Evolutionary conservation across 2,888 invertebrate species (phyloP), one percentile per base, ranked within the genome.

Genomic region (Ornithoptera alexandrae): DNA sequence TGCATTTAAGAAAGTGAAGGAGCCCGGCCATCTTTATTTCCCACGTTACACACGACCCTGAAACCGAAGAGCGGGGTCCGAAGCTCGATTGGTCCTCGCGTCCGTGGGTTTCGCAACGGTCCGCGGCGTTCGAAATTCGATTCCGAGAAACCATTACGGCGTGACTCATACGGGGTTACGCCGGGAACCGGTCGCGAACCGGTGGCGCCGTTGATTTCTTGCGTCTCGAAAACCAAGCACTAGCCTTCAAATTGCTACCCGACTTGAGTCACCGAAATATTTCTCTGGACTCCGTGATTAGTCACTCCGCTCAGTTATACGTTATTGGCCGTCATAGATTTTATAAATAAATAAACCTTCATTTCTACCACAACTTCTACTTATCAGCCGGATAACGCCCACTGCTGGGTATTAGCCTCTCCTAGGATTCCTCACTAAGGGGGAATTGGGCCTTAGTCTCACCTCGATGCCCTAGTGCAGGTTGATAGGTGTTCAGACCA

Each of bases 101-200:
- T 62, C 71, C 75, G 73, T 77, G 80, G 77, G 82, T 88, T 87
- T 88, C 84, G 82, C 85, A 88, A 87, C 81, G 75, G 76, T 77
- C 76, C 74, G 73, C 75, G 75, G 74, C 79, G 80, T 80, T 82
- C 83, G 83, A 81, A 83, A 79, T 79, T 80, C 76, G 79, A 78
- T 83, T 83, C 89, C 78, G 81, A 80, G 89, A 89, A 89, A 75
- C 81, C 84, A 86, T 85, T 87, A 84, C 75, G 65, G 76, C 42
- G 78, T 88, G 88, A 87, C 78, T 88, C 87, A 87, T 75, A 76
- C 77, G 72, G 78, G 70, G 73, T 68, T 78, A 75, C 75, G 81
- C 78, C 80, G 79, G 84, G 84, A 86, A 86, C 88, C 83, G 86
- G 88, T 87, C 86, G 84, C 81, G 18, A 17, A 77, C 70, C 69